Conservation (phyloP, 2,797 vertebrate species). For the Pempheris klunzingeri region DNA sequence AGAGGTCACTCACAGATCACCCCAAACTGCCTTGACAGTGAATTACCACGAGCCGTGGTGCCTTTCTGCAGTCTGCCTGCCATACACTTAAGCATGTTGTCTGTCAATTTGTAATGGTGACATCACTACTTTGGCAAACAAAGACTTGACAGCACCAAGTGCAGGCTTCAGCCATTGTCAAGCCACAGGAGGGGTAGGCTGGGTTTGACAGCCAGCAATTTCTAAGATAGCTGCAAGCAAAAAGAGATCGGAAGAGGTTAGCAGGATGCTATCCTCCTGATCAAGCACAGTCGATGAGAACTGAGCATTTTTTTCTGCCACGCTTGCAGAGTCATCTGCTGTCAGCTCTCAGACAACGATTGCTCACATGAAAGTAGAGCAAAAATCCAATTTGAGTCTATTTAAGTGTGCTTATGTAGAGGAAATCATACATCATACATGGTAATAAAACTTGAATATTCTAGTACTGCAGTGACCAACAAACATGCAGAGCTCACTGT, state of each 20-base stretch:
- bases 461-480: too few relatives aligned
- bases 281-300: conserved; percentile 13
- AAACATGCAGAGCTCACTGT: too few relatives aligned
- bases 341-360: conserved; percentile 19
- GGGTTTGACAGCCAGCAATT: conserved; percentile 31
- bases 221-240: conserved; percentile 8
- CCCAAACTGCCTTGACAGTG: conserved; percentile 30
- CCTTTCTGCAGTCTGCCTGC: conserved; percentile 20
- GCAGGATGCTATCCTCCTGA: conserved; percentile 11
- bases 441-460: neutral
- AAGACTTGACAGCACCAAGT: conserved; percentile 13
- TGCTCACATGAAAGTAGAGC: conserved; percentile 9
- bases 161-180: conserved; percentile 1
- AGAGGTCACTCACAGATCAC: conserved; percentile 11
- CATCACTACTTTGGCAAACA: conserved; percentile 18
- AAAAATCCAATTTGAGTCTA: neutral
- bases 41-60: conserved; percentile 19
- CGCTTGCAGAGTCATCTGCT: conserved; percentile 5
- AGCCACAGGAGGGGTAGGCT: conserved; percentile 12
- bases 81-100: conserved; percentile 15
- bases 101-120: conserved; percentile 28
- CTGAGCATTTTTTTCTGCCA: neutral
- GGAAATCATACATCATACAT: neutral
- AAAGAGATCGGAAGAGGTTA: conserved; percentile 13
- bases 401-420: neutral